Evolutionary conservation across 2,888 invertebrate genomes (phyloP), one percentile per base, ranked within the genome.

Genomic region (Andricus quercusramuli): DNA sequence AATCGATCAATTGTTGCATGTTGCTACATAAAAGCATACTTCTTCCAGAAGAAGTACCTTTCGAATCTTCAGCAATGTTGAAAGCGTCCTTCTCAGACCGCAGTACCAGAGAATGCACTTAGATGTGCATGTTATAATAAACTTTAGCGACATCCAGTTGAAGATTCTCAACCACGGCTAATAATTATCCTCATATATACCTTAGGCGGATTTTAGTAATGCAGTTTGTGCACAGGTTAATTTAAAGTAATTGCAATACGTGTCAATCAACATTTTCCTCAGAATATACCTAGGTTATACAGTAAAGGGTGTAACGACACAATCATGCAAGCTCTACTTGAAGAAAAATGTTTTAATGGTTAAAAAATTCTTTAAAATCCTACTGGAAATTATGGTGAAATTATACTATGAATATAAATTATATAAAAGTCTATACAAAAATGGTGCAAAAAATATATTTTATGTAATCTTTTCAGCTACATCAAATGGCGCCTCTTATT

Each of bases 51-150:
- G n/a, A 74, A 56, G 74, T 15, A 74, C 74, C 74, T 74, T 74
- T 59, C 51, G 56, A 51, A 56, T 74, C 51, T 37, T 74, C 29
- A 74, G 15, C 32, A 56, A 37, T 74, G 74, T 74, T n/a, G 74
- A 74, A 56, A 74, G 56, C n/a, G 32, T 56, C 74, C 74, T 74
- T 74, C 74, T 37, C 22, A 74, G 74, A 74, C 74, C 56, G 37
- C 74, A 74, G 32, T 32, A 74, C 32, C 56, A 20, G 74, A 56
- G 74, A 74, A 74, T 74, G 56, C 74, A 74, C 56, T 56, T 74
- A 74, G 32, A 51, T 74, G 51, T 56, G 51, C 74, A 56, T 74
- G 56, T 74, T 74, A 47, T 47, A 15, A 44, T 15, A 74, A 74
- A 37, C 74, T 74, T 15, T 56, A 32, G 32, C 74, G 56, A 74